Evolutionary conservation across 2,113 vertebrate species (phyloP).

Genomic region (Myanophis thanlyinensis): DNA sequence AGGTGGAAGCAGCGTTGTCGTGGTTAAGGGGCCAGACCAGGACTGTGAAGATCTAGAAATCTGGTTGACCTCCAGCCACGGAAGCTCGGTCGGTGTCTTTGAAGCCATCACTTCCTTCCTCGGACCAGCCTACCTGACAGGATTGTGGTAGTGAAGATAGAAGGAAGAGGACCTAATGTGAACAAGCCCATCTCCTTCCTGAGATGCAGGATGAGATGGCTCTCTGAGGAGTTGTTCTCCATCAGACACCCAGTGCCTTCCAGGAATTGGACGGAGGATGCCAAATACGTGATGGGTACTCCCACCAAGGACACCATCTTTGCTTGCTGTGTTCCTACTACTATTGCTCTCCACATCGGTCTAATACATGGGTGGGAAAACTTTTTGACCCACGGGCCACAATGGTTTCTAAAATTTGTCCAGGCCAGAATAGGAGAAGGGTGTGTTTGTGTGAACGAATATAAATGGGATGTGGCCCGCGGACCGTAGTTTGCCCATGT

Average conservation of each 20-base stretch:
- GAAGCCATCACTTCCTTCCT: background rate
- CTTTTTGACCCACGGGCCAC: too few species aligned
- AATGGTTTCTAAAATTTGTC: too few species aligned
- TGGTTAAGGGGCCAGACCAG: background rate
- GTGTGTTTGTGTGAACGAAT: too few species aligned
- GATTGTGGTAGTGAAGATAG: background rate
- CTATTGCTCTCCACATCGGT: constrained; percentile 1
- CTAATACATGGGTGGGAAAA: constrained; percentile 5
- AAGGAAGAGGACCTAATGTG: background rate
- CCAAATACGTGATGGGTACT: constrained; percentile 77
- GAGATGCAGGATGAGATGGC: constrained; percentile 64
- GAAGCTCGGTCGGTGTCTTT: background rate
- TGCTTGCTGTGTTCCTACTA: fast-evolving
- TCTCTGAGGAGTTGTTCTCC: fast-evolving
- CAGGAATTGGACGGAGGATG: constrained; percentile 74
- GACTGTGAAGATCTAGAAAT: background rate
- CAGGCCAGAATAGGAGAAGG: too few species aligned
- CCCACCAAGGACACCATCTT: fast-evolving
- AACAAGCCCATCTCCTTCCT: background rate
- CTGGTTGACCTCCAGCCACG: background rate
- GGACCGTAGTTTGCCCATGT: too few species aligned
- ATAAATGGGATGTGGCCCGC: too few species aligned
- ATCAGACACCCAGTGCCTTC: constrained; percentile 74
- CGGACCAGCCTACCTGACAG: background rate
- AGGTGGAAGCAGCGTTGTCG: background rate